phyloP scores from a whole-genome alignment of 2,797 vertebrate species.

The Centropyge bicolor region DNA sequence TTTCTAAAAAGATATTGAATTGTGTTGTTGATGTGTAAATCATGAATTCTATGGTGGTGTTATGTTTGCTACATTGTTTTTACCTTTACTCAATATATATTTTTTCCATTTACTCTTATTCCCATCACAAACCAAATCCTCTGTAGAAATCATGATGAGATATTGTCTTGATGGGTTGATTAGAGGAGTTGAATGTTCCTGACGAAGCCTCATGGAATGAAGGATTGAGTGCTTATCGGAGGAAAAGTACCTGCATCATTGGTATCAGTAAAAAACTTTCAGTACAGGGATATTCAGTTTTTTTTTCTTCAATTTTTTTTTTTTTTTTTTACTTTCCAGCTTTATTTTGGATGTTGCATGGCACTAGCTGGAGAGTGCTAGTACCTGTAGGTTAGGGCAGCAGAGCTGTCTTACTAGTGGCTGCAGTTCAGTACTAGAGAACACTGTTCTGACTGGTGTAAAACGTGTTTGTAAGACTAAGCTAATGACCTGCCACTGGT shows the following conservation, averaged over 20 bases:
- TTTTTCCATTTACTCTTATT: conserved; percentile 12
- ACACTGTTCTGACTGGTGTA: conserved; percentile 69
- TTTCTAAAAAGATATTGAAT: conserved; percentile 89
- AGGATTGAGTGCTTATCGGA: conserved; percentile 23
- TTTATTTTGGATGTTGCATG: conserved; percentile 74
- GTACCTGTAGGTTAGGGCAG: conserved; percentile 69
- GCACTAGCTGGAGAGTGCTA: conserved; percentile 71
- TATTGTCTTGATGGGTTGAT: conserved; percentile 36
- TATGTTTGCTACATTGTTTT: conserved; percentile 78
- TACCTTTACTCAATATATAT: conserved; percentile 44
- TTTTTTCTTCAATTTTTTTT: conserved; percentile 24
- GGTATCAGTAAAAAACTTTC: conserved; percentile 38
- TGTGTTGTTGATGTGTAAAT: conserved; percentile 93
- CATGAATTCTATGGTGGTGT: conserved; percentile 85
- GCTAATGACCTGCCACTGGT: conserved; percentile 68
- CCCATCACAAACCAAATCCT: conserved; percentile 77
- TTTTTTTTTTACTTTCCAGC: conserved; percentile 56
- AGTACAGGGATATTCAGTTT: conserved; percentile 61
- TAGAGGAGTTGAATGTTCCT: conserved; percentile 59
- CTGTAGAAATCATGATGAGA: conserved; percentile 65
- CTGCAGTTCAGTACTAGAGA: conserved; percentile 64
- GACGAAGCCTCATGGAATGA: conserved; percentile 47
- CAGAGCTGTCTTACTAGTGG: conserved; percentile 71
- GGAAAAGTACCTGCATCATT: conserved; percentile 32
- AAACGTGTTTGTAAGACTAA: conserved; percentile 70